Conservation (phyloP, 2,797 vertebrate species). For the Ptychadena robeensis region DNA sequence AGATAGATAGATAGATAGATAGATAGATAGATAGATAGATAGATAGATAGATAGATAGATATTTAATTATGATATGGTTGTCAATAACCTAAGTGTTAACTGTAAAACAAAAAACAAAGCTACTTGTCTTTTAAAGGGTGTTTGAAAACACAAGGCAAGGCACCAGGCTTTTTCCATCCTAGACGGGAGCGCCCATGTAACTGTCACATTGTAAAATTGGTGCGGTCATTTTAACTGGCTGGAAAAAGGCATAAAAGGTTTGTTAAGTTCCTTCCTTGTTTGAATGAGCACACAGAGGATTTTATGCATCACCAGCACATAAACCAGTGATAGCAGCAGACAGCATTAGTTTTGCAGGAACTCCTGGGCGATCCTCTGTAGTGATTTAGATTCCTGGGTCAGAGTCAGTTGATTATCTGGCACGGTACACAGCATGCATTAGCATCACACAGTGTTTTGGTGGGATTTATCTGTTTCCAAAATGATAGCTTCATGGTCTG, state of each 20-base stretch:
- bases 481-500: conserved; percentile 61
- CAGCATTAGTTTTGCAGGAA: conserved; percentile 24
- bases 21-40: conserved; percentile 9
- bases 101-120: neutral
- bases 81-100: neutral
- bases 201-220: conserved; percentile 54
- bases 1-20: conserved; percentile 29
- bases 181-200: conserved; percentile 35
- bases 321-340: conserved; percentile 40
- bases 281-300: conserved; percentile 47
- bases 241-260: conserved; percentile 47
- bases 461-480: conserved; percentile 56
- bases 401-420: conserved; percentile 52
- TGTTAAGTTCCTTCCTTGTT: conserved; percentile 48
- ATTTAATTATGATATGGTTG: too few relatives aligned
- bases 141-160: conserved; percentile 15
- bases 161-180: conserved; percentile 36
- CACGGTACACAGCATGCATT: conserved; percentile 17
- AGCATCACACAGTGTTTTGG: conserved; percentile 32
- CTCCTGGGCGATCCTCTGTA: conserved; percentile 56
- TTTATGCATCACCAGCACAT: conserved; percentile 40
- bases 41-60: too few relatives aligned
- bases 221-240: conserved; percentile 45
- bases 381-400: conserved; percentile 45
- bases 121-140: conserved; percentile 10